A percentile compares a stretch with the other conserved stretches of the same genome.
Evolutionary conservation across 2,113 vertebrate genomes (phyloP).

Genomic region (Caracal caracal): DNA sequence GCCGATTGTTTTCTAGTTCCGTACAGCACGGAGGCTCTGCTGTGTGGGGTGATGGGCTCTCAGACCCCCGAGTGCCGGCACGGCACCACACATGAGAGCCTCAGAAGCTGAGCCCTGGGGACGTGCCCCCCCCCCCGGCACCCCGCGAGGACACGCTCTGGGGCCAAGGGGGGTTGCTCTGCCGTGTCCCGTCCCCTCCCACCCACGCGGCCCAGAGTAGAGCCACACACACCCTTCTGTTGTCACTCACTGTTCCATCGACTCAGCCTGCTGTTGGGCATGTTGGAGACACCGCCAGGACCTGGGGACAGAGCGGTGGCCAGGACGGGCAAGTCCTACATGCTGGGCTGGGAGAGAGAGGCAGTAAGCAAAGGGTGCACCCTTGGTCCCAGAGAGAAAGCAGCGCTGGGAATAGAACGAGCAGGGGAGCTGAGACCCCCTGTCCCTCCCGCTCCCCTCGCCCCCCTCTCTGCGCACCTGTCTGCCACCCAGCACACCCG

Average conservation of each 20-base stretch:
- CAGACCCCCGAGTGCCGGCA: background rate
- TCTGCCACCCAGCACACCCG: fast-evolving
- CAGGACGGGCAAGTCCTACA: background rate
- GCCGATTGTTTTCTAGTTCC: fast-evolving
- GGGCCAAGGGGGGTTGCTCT: too few relatives aligned
- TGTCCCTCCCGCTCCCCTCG: background rate
- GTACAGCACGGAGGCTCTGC: background rate
- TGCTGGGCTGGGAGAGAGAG: background rate
- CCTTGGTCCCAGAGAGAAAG: fast-evolving
- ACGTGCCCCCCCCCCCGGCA: too few relatives aligned
- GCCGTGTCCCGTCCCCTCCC: fast-evolving
- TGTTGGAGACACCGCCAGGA: background rate
- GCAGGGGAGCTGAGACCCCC: background rate
- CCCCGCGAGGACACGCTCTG: background rate
- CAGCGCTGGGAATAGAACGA: background rate
- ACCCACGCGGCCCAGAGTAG: fast-evolving
- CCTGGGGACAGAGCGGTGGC: background rate
- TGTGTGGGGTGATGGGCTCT: fast-evolving
- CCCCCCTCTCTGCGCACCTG: background rate
- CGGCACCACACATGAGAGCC: background rate
- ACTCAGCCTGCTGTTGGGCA: background rate
- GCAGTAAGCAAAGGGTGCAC: fast-evolving
- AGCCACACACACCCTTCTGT: background rate
- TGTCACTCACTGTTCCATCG: fast-evolving
- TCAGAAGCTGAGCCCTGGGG: background rate